phyloP scores from a whole-genome alignment of 2,888 invertebrate species.

The Noctua comes region DNA sequence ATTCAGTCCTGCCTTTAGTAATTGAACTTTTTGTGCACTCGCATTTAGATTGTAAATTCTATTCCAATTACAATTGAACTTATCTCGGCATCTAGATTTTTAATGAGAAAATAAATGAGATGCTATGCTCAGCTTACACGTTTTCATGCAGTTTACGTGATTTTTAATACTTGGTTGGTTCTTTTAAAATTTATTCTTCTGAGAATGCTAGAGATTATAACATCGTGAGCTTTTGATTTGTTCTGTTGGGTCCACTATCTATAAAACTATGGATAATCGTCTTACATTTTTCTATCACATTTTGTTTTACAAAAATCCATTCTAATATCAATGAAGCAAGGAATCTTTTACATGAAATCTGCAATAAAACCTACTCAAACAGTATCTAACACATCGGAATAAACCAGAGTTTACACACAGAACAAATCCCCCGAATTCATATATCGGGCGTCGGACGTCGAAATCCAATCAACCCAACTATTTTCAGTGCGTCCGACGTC shows the following conservation, averaged over 20 bases:
- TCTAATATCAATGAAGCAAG: background rate
- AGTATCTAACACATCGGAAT: conserved; percentile 35
- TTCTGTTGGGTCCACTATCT: background rate
- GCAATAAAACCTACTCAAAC: conserved; percentile 13
- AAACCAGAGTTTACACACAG: conserved; percentile 38
- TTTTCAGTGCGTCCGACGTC: conserved; percentile 49
- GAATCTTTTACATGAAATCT: background rate
- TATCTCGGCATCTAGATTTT: conserved; percentile 22
- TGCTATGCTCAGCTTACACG: conserved; percentile 13
- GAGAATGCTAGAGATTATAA: background rate
- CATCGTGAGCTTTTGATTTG: background rate
- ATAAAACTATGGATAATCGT: background rate
- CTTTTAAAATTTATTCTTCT: background rate
- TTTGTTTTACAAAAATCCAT: background rate
- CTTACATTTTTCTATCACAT: background rate
- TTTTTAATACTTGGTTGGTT: background rate
- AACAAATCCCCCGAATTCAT: conserved; percentile 61
- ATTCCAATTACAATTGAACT: conserved; percentile 52
- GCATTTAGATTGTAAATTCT: conserved; percentile 34
- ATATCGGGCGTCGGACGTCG: conserved; percentile 40
- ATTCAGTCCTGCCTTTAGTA: conserved; percentile 23
- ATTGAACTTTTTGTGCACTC: conserved; percentile 52
- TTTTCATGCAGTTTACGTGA: conserved; percentile 18
- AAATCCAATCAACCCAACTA: conserved; percentile 71
- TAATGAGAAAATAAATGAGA: conserved; percentile 40